A percentile compares a stretch with the other conserved stretches of the same genome.
These are phyloP conservation scores for Phymastichus coffea DNA, from an alignment of 1,140 invertebrate species.

Conservation along the genomic window DNA sequence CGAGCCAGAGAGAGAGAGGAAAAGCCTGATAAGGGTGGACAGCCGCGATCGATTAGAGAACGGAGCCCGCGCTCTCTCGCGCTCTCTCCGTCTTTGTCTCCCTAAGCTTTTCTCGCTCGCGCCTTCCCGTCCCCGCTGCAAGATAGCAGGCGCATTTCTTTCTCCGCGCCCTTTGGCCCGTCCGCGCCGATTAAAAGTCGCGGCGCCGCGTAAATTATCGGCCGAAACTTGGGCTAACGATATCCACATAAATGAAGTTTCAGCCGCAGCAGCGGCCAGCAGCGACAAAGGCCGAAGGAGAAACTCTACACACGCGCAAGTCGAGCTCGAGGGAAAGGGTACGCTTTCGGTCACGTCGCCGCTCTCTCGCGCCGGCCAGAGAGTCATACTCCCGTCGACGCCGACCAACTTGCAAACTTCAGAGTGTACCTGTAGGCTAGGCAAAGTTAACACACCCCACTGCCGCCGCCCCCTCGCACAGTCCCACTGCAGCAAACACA, in stretches of 20 bases:
- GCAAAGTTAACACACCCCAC: too few species aligned
- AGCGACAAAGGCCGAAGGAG: background rate
- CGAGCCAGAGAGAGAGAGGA: background rate
- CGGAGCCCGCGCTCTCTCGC: background rate
- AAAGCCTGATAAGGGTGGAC: constrained; percentile 57
- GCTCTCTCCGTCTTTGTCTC: background rate
- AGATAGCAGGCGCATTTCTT: too few species aligned
- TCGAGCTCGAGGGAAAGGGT: constrained; percentile 6
- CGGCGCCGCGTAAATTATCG: constrained; percentile 34
- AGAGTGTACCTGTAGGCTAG: too few species aligned
- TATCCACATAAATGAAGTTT: constrained; percentile 50
- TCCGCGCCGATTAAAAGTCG: constrained; percentile 2
- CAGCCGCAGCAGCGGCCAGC: constrained; percentile 27
- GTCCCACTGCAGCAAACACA: too few species aligned
- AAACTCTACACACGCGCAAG: too few species aligned
- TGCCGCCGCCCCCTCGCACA: too few species aligned
- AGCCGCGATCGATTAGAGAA: constrained; percentile 60
- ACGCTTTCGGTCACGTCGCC: constrained; percentile 32
- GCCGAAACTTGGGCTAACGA: constrained; percentile 43
- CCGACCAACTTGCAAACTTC: constrained; percentile 39
- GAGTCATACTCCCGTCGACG: constrained; percentile 41
- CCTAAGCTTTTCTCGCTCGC: background rate
- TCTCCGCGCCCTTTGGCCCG: background rate
- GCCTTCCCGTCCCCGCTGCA: constrained; percentile 1
- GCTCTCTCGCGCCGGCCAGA: constrained; percentile 19